A percentile compares a stretch with the other conserved stretches of the same genome.
These are phyloP conservation scores for Orbicella faveolata DNA, from an alignment of 64 coral and sea anemone species.

Conservation along the genomic window DNA sequence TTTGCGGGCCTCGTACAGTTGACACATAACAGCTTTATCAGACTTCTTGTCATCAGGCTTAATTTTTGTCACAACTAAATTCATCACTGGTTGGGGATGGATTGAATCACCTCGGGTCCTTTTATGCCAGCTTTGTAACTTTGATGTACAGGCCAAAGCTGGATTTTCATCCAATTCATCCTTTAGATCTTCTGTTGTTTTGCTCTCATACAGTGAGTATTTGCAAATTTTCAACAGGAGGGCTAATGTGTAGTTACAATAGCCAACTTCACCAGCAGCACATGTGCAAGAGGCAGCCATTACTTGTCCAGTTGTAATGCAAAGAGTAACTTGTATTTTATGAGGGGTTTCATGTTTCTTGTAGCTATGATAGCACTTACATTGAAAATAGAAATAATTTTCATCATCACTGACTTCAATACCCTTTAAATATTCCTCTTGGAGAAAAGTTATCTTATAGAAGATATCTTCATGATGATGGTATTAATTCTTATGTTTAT, in stretches of 20 bases:
- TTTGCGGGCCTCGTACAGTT: constrained; percentile 51
- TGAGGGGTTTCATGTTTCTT: constrained; percentile 57
- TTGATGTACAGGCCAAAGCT: constrained; percentile 29
- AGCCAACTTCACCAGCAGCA: constrained; percentile 55
- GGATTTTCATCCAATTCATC: too few species aligned
- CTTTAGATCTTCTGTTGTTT: too few species aligned
- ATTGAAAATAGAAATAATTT: constrained; percentile 51
- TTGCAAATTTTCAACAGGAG: constrained; percentile 61
- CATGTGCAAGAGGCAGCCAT: constrained; percentile 48
- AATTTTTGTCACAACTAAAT: constrained; percentile 23
- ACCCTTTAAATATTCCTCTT: constrained; percentile 64
- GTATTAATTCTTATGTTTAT: too few species aligned
- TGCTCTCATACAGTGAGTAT: constrained; percentile 16
- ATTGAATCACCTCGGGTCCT: constrained; percentile 30
- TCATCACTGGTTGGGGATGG: constrained; percentile 12
- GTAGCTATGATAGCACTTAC: constrained; percentile 55
- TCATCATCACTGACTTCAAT: constrained; percentile 46
- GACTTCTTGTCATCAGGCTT: constrained; percentile 6
- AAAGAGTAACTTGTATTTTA: constrained; percentile 35
- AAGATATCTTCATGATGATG: too few species aligned
- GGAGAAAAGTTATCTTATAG: constrained; percentile 21
- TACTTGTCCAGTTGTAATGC: constrained; percentile 60
- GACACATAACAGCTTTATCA: constrained; percentile 5
- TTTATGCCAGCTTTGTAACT: constrained; percentile 22
- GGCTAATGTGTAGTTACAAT: constrained; percentile 41